Evolutionary conservation across 2,797 vertebrate genomes (phyloP).

Genomic region (Poeciliopsis paucimaculata): DNA sequence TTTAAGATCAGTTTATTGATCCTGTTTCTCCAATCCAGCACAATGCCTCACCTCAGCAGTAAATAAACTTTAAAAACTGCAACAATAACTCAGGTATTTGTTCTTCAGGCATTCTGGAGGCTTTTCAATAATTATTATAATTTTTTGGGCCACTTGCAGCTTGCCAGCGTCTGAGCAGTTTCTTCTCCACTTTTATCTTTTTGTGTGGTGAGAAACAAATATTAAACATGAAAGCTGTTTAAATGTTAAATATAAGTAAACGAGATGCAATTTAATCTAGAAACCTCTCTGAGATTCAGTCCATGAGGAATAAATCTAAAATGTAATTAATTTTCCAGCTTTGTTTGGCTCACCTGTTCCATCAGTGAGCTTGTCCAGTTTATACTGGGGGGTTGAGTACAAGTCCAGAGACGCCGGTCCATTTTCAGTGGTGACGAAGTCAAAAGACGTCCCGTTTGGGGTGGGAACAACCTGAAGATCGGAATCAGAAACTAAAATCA

Average conservation of each 20-base stretch:
- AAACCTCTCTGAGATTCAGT: background rate
- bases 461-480: constrained; percentile 85
- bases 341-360: constrained; percentile 78
- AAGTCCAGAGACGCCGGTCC: constrained; percentile 87
- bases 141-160: background rate
- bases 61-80: background rate
- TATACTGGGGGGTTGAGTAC: constrained; percentile 94
- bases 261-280: background rate
- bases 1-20: background rate
- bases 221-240: background rate
- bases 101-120: background rate
- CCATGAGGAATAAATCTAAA: background rate
- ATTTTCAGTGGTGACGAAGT: constrained; percentile 89
- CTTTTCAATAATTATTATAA: background rate
- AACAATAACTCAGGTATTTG: background rate
- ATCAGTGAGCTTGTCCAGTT: constrained; percentile 81
- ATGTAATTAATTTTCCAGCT: background rate
- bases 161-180: background rate
- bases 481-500: constrained; percentile 19
- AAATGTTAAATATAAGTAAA: background rate
- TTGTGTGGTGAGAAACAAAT: background rate
- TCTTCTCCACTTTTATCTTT: background rate
- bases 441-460: constrained; percentile 91
- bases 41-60: background rate
- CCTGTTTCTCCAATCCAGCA: background rate